Conservation (phyloP, 2,797 vertebrate genomes). For the Psittacula echo region DNA sequence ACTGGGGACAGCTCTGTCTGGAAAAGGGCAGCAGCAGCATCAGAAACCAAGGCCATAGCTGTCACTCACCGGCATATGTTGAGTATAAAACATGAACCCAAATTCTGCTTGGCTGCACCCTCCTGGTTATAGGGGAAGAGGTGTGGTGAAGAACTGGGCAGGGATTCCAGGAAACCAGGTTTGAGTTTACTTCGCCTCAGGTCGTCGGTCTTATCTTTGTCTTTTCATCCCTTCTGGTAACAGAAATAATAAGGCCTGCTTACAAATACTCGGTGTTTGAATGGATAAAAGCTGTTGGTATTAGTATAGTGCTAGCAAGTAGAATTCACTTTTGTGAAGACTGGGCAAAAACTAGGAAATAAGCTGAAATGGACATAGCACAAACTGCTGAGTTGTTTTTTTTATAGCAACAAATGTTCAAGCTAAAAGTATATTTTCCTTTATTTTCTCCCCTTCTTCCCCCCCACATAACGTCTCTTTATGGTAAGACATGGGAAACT, state of each 20-base stretch:
- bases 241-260: neutral
- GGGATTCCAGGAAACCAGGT: neutral
- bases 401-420: neutral
- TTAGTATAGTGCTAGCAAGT: neutral
- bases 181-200: neutral
- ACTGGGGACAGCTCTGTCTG: neutral
- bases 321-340: neutral
- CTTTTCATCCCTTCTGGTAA: neutral
- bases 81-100: neutral
- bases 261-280: neutral
- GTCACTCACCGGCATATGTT: rapidly evolving
- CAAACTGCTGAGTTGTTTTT: neutral
- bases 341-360: neutral
- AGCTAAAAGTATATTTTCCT: neutral
- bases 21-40: neutral
- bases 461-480: neutral
- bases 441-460: rapidly evolving
- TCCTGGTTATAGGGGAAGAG: neutral
- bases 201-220: neutral
- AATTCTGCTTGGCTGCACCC: neutral
- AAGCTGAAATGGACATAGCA: neutral
- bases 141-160: rapidly evolving
- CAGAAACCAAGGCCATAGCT: neutral
- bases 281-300: neutral
- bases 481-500: neutral